These are phyloP conservation scores for Caenorhabditis panamensis DNA, from an alignment of 2,888 invertebrate genomes.

Conservation along the genomic window DNA sequence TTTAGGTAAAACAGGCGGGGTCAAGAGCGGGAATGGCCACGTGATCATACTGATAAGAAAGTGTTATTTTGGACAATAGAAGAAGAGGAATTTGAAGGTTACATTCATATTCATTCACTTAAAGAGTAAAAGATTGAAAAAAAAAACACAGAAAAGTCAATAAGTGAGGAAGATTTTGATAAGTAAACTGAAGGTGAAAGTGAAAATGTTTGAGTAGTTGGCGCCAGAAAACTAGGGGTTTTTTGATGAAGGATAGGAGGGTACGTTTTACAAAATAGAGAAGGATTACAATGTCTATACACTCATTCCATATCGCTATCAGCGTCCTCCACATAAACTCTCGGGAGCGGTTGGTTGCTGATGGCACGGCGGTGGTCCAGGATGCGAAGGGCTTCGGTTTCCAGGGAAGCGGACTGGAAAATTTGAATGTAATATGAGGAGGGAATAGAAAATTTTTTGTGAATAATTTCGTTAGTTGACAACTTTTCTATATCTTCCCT, in stretches of 20 bases:
- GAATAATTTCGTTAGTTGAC: too few species aligned
- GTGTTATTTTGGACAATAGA: too few species aligned
- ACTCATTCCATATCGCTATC: slow-evolving; percentile 53
- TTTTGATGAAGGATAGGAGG: too few species aligned
- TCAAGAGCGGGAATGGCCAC: neutral
- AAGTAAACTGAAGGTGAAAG: slow-evolving; percentile 45
- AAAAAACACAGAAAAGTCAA: neutral
- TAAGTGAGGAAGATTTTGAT: neutral
- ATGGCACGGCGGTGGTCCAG: slow-evolving; percentile 64
- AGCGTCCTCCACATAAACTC: slow-evolving; percentile 62
- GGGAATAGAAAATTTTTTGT: neutral
- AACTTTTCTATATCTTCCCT: too few species aligned
- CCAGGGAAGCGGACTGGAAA: slow-evolving; percentile 62
- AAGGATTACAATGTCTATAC: neutral
- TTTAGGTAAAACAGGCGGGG: slow-evolving; percentile 1
- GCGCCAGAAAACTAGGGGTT: slow-evolving; percentile 28
- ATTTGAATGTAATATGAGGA: too few species aligned
- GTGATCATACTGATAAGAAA: neutral
- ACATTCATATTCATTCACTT: neutral
- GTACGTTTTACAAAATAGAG: neutral
- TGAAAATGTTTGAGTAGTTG: slow-evolving; percentile 56
- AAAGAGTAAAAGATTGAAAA: neutral
- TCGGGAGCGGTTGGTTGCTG: slow-evolving; percentile 58
- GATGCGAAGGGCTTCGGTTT: slow-evolving; percentile 67
- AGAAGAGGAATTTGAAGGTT: too few species aligned